phyloP scores from a whole-genome alignment of 2,797 vertebrate species.

The Tokudaia tokunoshimensis region DNA sequence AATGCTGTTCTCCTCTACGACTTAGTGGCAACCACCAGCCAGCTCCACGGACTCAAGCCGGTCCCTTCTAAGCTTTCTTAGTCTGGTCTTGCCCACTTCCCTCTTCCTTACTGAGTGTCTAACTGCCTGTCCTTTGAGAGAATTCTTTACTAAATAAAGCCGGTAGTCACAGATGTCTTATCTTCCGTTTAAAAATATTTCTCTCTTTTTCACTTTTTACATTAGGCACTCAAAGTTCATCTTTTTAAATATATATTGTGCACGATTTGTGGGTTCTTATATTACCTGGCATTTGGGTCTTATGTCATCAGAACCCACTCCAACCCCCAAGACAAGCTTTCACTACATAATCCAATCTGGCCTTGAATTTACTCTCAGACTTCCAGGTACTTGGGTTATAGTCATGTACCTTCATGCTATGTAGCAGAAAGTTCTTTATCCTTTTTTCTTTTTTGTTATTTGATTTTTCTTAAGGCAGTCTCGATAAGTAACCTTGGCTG shows the following conservation, averaged over 20 bases:
- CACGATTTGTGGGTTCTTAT: neutral
- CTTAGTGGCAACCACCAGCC: neutral
- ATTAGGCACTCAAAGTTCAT: neutral
- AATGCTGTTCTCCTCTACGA: neutral
- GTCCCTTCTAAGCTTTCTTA: neutral
- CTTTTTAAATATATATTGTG: neutral
- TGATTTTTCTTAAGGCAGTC: neutral
- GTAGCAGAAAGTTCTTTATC: neutral
- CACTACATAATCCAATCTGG: neutral
- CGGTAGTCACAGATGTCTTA: neutral
- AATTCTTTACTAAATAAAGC: conserved; percentile 24
- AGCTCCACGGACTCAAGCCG: neutral
- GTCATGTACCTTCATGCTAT: neutral
- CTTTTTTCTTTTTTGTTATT: neutral
- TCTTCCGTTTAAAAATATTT: neutral
- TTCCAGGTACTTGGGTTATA: neutral
- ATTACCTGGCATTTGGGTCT: neutral
- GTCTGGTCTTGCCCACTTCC: neutral
- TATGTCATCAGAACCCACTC: neutral
- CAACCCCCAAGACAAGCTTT: neutral
- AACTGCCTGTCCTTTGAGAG: neutral
- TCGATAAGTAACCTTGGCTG: neutral
- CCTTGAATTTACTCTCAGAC: neutral
- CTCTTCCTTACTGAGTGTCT: neutral
- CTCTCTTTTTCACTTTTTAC: neutral